A percentile compares a stretch with the other conserved stretches of the same genome.
Conservation (phyloP, 37 sponge, comb jelly and placozoan genomes). For the Chondrilla cf. caribensis region DNA sequence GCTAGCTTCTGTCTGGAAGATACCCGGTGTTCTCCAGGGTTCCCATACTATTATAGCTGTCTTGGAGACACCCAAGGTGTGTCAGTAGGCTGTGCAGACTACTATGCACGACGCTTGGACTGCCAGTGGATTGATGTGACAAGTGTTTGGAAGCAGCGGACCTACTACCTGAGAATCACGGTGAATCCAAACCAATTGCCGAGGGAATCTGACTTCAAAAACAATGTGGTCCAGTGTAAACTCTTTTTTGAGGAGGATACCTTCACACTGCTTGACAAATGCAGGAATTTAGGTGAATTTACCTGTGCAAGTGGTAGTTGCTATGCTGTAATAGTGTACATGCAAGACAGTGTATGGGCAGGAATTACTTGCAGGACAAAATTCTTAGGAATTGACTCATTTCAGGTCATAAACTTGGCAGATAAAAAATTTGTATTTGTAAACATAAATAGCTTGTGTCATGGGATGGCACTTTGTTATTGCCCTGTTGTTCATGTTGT, state of each 20-base stretch:
- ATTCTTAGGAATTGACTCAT: too few relatives aligned
- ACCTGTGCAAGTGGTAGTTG: too few relatives aligned
- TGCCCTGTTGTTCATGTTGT: too few relatives aligned
- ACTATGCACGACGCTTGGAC: slow-evolving; percentile 46
- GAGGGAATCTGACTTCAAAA: slow-evolving; percentile 51
- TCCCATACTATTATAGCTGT: slow-evolving; percentile 17
- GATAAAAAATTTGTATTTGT: too few relatives aligned
- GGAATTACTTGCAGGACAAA: too few relatives aligned
- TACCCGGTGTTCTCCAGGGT: slow-evolving; percentile 24
- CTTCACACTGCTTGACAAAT: background rate
- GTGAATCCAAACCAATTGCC: slow-evolving; percentile 37
- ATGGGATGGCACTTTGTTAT: too few relatives aligned
- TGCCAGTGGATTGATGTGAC: slow-evolving; percentile 78
- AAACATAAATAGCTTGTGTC: too few relatives aligned
- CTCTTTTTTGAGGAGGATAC: background rate
- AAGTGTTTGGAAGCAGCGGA: background rate
- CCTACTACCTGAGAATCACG: slow-evolving; percentile 34
- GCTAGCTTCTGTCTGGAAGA: slow-evolving; percentile 78
- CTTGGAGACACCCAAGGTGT: slow-evolving; percentile 43
- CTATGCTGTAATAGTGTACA: too few relatives aligned
- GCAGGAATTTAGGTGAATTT: too few relatives aligned
- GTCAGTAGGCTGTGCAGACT: slow-evolving; percentile 57
- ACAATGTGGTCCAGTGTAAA: slow-evolving; percentile 52
- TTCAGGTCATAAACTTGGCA: too few relatives aligned
- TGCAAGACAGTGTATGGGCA: too few relatives aligned